Base-by-base conservation (phyloP, 2,888 invertebrate genomes). In the Junonia oenone region DNA sequence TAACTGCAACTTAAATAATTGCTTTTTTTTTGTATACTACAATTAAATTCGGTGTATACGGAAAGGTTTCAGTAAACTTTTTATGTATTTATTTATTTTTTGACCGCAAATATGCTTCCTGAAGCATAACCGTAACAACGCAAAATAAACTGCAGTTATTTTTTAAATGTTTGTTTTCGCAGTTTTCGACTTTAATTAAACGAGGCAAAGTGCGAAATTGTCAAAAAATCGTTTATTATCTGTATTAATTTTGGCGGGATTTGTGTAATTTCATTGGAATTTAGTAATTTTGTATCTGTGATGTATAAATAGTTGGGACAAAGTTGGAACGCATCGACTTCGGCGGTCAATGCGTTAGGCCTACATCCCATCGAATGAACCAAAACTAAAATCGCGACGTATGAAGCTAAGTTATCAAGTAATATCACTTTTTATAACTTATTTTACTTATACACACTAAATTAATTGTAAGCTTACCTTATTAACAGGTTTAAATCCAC, bases 401-500 rank as follows among this genome's bases (percentile, higher is more conserved):
- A 29, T 26, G 11, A 15, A n/a, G 29, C 37, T 49, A 45, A 13
- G 8, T 45, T 26, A 38, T 17, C 15, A 56, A 37, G 13, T n/a
- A 31, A 37, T 17, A 9, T 37, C 13, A 14, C 11, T 31, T 43
- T 11, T 6, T 26, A 14, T 9, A 15, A n/a, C 11, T 33, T 17
- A 27, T 43, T 6, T 33, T 2, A 2, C 13, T 46, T 15, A 17
- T 27, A 9, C 14, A 14, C 11, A 27, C 27, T n/a, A 0, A 33
- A 8, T 54, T 51, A 37, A 19, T 17, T 17, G 27, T 47, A 50
- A 33, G 6, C 51, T 65, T 75, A 89, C 89, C 89, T 89, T 76
- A 73, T 67, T 59, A 69, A 64, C 81, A 74, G 76, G 60, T 66
- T 65, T 68, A 65, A 81, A 76, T 82, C 75, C 79, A 75, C 75